Percentiles rank a stretch among this genome's conserved stretches.
Evolutionary conservation across 1,140 invertebrate species (phyloP).

Genomic region (Drosophila pectinifera): DNA sequence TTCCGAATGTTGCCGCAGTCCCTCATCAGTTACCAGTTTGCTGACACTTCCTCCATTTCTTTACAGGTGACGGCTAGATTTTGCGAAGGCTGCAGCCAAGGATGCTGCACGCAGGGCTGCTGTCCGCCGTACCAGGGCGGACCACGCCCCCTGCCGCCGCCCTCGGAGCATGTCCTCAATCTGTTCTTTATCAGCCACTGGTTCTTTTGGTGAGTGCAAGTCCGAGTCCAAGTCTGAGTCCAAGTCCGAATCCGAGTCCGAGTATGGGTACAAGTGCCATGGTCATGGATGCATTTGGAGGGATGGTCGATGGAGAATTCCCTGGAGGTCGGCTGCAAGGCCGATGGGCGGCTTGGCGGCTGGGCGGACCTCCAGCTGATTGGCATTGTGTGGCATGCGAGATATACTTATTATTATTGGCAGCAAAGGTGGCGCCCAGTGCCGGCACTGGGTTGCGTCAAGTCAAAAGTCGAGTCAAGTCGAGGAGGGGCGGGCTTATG

Average conservation of each 20-base stretch:
- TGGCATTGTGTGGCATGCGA: conserved; percentile 60
- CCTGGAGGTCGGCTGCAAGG: conserved; percentile 40
- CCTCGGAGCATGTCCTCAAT: conserved; percentile 85
- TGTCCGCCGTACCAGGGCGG: conserved; percentile 87
- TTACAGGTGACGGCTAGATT: conserved; percentile 77
- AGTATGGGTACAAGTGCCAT: conserved; percentile 5
- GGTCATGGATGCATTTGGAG: conserved; percentile 12
- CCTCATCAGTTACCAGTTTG: neutral
- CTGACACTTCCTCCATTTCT: neutral
- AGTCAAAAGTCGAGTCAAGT: conserved; percentile 67
- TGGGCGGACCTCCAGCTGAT: conserved; percentile 41
- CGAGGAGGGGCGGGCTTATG: conserved; percentile 63
- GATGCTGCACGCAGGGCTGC: conserved; percentile 90
- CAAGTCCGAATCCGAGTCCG: neutral
- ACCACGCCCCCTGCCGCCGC: conserved; percentile 85
- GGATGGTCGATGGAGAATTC: conserved; percentile 23
- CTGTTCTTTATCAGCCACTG: conserved; percentile 86
- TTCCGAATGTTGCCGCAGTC: too few relatives aligned
- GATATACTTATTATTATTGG: conserved; percentile 73
- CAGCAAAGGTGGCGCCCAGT: conserved; percentile 67
- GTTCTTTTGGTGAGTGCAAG: conserved; percentile 85
- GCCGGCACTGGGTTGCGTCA: conserved; percentile 57
- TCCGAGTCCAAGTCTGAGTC: neutral
- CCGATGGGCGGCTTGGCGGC: conserved; percentile 14
- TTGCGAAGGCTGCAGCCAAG: conserved; percentile 88